These are phyloP conservation scores for Phenacoccus solenopsis DNA, from an alignment of 1,140 invertebrate species.

Conservation along the genomic window DNA sequence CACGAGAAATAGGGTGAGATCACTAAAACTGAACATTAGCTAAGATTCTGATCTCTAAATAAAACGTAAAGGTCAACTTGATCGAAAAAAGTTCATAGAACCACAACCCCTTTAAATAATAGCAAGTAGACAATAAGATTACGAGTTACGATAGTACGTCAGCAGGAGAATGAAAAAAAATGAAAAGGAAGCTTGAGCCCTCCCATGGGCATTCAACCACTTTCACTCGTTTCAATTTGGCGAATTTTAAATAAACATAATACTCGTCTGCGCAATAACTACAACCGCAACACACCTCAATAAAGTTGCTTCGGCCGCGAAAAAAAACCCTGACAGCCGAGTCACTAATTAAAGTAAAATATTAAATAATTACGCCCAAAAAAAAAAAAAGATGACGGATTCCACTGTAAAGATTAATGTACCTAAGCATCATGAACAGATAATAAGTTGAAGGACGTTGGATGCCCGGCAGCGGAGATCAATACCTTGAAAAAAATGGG, in stretches of 20 bases:
- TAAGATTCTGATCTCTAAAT: too few relatives aligned
- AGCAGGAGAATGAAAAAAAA: too few relatives aligned
- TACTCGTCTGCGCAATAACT: background rate
- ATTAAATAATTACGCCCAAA: background rate
- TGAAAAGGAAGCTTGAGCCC: too few relatives aligned
- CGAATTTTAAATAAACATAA: background rate
- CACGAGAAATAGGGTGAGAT: too few relatives aligned
- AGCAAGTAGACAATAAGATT: too few relatives aligned
- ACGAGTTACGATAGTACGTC: too few relatives aligned
- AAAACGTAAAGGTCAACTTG: too few relatives aligned
- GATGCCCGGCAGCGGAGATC: background rate
- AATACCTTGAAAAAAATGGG: background rate
- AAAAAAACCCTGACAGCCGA: background rate
- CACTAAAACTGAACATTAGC: too few relatives aligned
- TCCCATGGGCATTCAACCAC: too few relatives aligned
- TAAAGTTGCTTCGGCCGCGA: background rate
- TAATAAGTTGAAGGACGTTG: background rate
- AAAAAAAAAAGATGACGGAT: background rate
- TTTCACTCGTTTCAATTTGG: too few relatives aligned
- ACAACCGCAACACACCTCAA: background rate
- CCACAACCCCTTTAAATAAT: too few relatives aligned
- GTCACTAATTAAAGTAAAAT: background rate
- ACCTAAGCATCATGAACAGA: background rate
- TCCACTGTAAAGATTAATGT: background rate
- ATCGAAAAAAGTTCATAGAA: too few relatives aligned